Conservation (phyloP, 2,888 invertebrate species). For the Litoditis marina region DNA sequence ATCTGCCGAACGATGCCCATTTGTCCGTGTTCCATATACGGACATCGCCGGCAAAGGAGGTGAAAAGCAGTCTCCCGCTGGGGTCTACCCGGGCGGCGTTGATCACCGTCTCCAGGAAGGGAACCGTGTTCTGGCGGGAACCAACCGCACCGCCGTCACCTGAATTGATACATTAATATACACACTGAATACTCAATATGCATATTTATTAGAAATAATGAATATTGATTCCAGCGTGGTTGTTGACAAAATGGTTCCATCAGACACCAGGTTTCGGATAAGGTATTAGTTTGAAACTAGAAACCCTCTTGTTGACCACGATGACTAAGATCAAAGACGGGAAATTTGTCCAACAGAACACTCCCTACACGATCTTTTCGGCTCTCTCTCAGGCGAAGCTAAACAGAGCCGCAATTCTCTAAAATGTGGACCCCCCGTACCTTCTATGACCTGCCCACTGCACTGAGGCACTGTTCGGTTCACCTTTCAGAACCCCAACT, state of each 20-base stretch:
- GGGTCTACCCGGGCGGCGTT: slow-evolving; percentile 42
- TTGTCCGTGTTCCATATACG: slow-evolving; percentile 71
- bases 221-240: neutral
- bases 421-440: slow-evolving; percentile 14
- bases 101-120: slow-evolving; percentile 41
- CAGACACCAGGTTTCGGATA: no score
- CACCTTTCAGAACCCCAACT: slow-evolving; percentile 79
- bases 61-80: slow-evolving; percentile 39
- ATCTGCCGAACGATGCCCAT: slow-evolving; percentile 38
- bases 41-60: slow-evolving; percentile 42
- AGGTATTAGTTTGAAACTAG: no score
- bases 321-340: no score
- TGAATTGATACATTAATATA: slow-evolving; percentile 4
- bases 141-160: slow-evolving; percentile 21
- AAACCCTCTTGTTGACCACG: no score
- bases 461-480: slow-evolving; percentile 69
- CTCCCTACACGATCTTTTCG: no score
- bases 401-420: no score
- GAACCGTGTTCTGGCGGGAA: slow-evolving; percentile 45
- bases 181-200: neutral
- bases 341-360: no score
- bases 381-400: no score
- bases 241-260: neutral
- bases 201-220: neutral
- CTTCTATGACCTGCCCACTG: slow-evolving; percentile 45